A percentile compares a stretch with the other conserved stretches of the same genome.
Evolutionary conservation across 2,797 vertebrate genomes (phyloP).

Genomic region (Lagodon rhomboides): DNA sequence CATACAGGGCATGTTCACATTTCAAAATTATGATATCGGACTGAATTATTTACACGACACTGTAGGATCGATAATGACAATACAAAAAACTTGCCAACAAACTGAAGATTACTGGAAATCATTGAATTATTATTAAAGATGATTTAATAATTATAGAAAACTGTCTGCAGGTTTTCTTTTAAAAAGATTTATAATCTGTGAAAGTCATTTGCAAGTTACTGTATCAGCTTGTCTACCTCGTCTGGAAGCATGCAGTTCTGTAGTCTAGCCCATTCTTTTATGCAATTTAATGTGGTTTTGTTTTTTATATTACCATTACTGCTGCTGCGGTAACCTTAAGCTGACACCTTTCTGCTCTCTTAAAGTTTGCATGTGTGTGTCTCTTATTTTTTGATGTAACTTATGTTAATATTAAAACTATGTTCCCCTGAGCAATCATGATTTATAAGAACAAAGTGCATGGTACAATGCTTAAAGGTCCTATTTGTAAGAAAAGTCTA

Average conservation of each 20-base stretch:
- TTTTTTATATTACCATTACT: not conserved
- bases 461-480: not conserved
- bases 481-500: too few relatives aligned
- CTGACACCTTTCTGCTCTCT: slow-evolving; percentile 20
- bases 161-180: not conserved
- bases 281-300: slow-evolving; percentile 6
- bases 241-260: not conserved
- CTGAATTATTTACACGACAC: not conserved
- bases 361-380: not conserved
- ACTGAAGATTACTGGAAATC: not conserved
- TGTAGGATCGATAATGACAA: not conserved
- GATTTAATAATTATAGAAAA: not conserved
- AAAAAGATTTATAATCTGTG: not conserved
- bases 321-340: slow-evolving; percentile 13
- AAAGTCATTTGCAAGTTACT: slow-evolving; percentile 1
- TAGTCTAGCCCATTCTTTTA: not conserved
- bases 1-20: not conserved
- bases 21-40: not conserved
- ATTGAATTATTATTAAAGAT: not conserved
- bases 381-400: not conserved
- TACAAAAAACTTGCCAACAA: not conserved
- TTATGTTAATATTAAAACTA: not conserved
- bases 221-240: not conserved
- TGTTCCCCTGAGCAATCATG: not conserved
- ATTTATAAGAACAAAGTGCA: not conserved